These are phyloP conservation scores for Pachypanchax playfairii DNA, from an alignment of 2,113 vertebrate genomes.

Conservation along the genomic window DNA sequence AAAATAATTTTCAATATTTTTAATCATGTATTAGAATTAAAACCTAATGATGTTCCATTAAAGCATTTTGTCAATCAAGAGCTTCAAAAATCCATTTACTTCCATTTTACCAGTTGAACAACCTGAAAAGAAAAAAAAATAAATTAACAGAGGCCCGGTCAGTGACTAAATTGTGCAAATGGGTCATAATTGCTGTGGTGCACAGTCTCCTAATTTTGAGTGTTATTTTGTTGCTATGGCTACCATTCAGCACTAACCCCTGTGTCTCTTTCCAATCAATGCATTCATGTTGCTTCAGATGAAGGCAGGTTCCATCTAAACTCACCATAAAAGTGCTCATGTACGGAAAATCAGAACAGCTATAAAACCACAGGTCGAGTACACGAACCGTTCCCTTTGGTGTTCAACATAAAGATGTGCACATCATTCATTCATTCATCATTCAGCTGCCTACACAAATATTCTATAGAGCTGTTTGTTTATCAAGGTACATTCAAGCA, in stretches of 20 bases:
- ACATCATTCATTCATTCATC: too few species aligned
- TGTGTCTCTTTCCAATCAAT: conserved; percentile 17
- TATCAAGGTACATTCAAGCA: too few species aligned
- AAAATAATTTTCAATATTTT: too few species aligned
- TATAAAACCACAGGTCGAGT: neutral
- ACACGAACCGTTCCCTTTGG: neutral
- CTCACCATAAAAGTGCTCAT: neutral
- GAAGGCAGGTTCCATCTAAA: neutral
- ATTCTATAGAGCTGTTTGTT: too few species aligned
- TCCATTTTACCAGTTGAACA: neutral
- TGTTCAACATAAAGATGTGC: too few species aligned
- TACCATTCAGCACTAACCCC: conserved; percentile 27
- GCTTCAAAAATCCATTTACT: neutral
- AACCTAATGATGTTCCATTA: neutral
- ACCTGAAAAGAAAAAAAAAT: neutral
- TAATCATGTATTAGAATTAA: neutral
- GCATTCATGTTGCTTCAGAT: conserved; percentile 14
- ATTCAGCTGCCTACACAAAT: too few species aligned
- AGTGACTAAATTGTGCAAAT: neutral
- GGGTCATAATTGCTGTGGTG: conserved; percentile 21
- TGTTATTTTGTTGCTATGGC: conserved; percentile 53
- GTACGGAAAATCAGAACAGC: neutral
- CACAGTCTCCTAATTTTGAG: conserved; percentile 12
- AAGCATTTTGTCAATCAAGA: neutral
- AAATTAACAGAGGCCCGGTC: neutral